These are phyloP conservation scores for Drosophila auraria DNA, from an alignment of 1,140 invertebrate species.

Conservation along the genomic window DNA sequence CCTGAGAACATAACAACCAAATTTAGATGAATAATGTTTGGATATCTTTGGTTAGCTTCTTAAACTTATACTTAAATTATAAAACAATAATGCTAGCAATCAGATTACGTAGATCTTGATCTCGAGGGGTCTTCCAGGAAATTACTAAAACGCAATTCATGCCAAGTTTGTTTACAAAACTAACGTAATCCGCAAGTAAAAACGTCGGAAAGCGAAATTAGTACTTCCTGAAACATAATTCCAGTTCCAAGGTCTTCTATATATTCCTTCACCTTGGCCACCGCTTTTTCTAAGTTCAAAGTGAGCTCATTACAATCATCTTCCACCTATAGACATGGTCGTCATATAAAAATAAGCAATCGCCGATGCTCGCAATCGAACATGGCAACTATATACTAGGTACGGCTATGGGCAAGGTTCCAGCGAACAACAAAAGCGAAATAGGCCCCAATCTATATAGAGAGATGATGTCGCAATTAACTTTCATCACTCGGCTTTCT, in stretches of 20 bases:
- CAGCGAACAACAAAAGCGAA: conserved; percentile 11
- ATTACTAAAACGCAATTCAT: not conserved
- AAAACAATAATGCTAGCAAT: not conserved
- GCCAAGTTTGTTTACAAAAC: conserved; percentile 25
- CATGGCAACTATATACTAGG: conserved; percentile 49
- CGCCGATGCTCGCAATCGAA: conserved; percentile 12
- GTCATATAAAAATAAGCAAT: conserved; percentile 6
- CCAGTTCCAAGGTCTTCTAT: conserved; percentile 22
- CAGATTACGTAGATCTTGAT: not conserved
- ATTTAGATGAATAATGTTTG: not conserved
- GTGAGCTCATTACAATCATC: conserved; percentile 29
- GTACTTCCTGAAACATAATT: conserved; percentile 31
- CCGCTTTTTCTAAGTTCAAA: conserved; percentile 40
- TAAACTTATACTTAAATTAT: too few relatives aligned
- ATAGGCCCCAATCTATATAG: conserved; percentile 20
- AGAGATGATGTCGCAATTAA: conserved; percentile 64
- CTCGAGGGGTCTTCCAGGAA: not conserved
- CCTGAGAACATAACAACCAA: not conserved
- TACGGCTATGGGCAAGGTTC: conserved; percentile 51
- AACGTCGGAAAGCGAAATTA: conserved; percentile 12
- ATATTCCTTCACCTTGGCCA: conserved; percentile 43
- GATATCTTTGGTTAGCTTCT: not conserved
- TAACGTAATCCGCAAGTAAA: not conserved
- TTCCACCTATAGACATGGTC: conserved; percentile 18
- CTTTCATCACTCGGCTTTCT: conserved; percentile 75